Base-by-base conservation (phyloP, 1,140 invertebrate genomes). In the Lethrus apterus region DNA sequence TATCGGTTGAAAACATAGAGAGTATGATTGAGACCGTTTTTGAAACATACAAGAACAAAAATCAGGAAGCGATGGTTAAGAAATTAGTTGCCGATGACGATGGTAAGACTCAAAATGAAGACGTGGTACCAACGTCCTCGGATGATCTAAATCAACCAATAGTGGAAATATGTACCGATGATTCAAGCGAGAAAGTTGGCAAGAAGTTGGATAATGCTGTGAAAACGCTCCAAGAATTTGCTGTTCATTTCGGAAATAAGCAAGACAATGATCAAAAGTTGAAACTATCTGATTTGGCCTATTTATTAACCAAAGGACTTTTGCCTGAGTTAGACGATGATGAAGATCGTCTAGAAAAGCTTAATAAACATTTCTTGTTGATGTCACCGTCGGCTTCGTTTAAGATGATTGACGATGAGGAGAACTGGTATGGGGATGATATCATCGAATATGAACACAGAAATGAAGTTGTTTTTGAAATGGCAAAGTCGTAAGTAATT, bases 311-410 rank as follows among this genome's bases (percentile, higher is more conserved):
- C 0, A 55, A 52, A 44, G 54, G 46, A 2, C 50, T 35, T 11
- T 58, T 55, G 13, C 45, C 50, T 7, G 54, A 58, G 9, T 10
- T 51, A 17, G 51, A 60, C 21, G 47, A 46, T 18, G 40, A 48
- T 18, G 46, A 48, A 5, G 56, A 58, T 41, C 46, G 48, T 4
- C 29, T 54, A 10, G 47, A 55, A 34, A 26, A 40, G 13, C 29
- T 62, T 18, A 58, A 57, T 29, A 52, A 54, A n/a, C 56, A 62
- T 41, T 62, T 60, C 43, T 36, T 62, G 9, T 56, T 53, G 19
- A 48, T 55, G 32, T 60, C 55, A 44, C 56, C 58, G 4, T 36
- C 34, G 2, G 19, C 34, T 13, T 20, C 34, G 15, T 36, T 36
- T 21, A 8, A 8, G 34, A 54, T 10, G 5, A 50, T 20, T 9